Base-by-base conservation (phyloP, 2,113 vertebrate species). In the Eonycteris spelaea region DNA sequence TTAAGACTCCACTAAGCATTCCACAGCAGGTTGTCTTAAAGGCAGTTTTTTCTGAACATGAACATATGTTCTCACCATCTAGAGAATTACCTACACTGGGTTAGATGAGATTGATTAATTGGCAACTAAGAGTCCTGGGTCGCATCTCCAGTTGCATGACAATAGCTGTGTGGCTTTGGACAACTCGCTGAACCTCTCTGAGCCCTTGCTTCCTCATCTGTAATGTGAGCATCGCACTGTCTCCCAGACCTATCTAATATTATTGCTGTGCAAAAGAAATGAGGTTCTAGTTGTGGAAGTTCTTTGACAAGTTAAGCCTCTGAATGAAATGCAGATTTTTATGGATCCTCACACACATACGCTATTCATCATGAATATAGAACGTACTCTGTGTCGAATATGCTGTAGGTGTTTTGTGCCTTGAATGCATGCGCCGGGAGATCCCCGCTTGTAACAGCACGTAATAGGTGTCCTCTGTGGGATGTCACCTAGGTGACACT, bases 401-500 rank as follows among this genome's bases (percentile, higher is more conserved):
- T 61, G 11, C 73, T 28, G 28, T 51, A 51, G 73, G 51, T 91
- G 63, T 94, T 96, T 91, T 78, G 91, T 61, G 68, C 73, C 93
- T 89, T 85, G 88, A 91, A 59, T 59, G 55, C 80, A 24, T 24
- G 78, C 0, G 55, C 53, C 82, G 90, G 73, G 77, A 95, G 68
- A 89, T 26, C 51, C 35, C 67, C 86, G 82, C n/a, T 78, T 1
- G 2, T 75, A 71, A 55, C 45, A 83, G 16, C n/a, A 78, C 18
- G 70, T 88, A 91, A 91, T 30, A 79, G 82, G 82, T 95, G 57
- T 94, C 95, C 93, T 97, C 91, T 83, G 89, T 95, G 96, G 86
- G 86, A 51, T 48, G 91, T 96, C 89, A 91, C 95, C 93, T 83
- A 93, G 91, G 95, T 84, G 95, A 97, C 86, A 79, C 30, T 88